Evolutionary conservation across 2,797 vertebrate species (phyloP).

Genomic region (Neolamprologus multifasciatus): DNA sequence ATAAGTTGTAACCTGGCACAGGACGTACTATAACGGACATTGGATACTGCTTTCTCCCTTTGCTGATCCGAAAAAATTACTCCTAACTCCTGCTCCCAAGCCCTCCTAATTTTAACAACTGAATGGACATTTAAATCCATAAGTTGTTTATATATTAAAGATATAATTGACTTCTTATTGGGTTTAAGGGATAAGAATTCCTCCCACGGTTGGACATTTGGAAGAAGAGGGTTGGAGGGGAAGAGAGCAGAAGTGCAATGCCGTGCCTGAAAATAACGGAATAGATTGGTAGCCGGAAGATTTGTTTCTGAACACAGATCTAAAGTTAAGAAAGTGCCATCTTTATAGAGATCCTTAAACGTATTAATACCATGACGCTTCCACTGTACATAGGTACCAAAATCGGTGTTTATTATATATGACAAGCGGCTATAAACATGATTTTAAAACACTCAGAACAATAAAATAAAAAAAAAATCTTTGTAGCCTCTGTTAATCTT

Average conservation of each 20-base stretch:
- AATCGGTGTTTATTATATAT: neutral
- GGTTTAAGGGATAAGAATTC: neutral
- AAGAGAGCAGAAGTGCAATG: neutral
- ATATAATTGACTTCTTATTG: neutral
- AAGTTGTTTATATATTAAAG: neutral
- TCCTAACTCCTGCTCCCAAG: neutral
- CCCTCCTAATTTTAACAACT: rapidly evolving
- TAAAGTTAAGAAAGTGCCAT: neutral
- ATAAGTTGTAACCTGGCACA: too few species aligned
- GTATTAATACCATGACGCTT: neutral
- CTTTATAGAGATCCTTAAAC: neutral
- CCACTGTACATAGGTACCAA: neutral
- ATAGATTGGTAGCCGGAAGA: neutral
- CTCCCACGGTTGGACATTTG: neutral
- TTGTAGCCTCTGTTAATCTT: neutral
- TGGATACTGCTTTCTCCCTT: neutral
- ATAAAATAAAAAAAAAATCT: neutral
- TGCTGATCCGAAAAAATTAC: neutral
- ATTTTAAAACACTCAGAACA: neutral
- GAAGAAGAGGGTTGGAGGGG: neutral
- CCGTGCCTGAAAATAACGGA: neutral
- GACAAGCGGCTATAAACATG: neutral
- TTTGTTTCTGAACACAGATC: neutral
- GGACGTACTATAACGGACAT: neutral
- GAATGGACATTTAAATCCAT: neutral